Base-by-base conservation (phyloP, 2,113 vertebrate genomes). In the Chamaea fasciata region DNA sequence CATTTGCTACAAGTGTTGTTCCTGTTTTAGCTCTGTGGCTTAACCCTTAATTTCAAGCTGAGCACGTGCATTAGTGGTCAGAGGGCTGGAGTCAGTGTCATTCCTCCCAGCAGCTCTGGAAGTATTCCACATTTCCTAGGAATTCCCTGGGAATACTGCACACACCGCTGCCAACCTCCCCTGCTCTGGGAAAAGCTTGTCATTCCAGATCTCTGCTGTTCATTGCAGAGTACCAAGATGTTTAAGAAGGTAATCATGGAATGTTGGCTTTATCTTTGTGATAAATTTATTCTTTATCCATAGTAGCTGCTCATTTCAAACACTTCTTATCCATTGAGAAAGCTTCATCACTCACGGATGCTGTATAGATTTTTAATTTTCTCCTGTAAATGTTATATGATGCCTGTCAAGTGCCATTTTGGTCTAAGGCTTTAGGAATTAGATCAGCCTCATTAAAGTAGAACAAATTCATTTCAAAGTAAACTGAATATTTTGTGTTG, bases 311-410 rank as follows among this genome's bases (percentile, higher is more conserved):
- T 95, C 53, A 78, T 92, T 96, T 78, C 50, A 87, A 95, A 78
- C 20, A 81, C 5, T 41, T 65, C 79, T 86, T 47, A 56, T 92
- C 87, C 82, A 69, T 15, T 52, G 77, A 55, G 39, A 87, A 96
- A 90, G 53, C 28, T 65, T 53, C 52, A 56, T 89, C 24, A 74
- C 46, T 94, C 76, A 35, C 1, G 6, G n/a, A 41, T 33, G 49
- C 13, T 69, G 14, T 50, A 87, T 76, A 69, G 90, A 89, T 94
- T 96, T 96, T 90, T 85, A 76, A 83, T 93, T 95, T 96, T 93
- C 76, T 94, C 35, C 53, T 88, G 31, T 83, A 94, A 91, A 70
- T 88, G n/a, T 28, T 80, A 19, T 68, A 67, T 79, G 69, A 92
- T 78, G 76, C 21, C 24, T 90, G 81, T 91, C 83, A 89, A 67